Base-by-base conservation (phyloP, 2,113 vertebrate genomes). In the Pseudopipra pipra region DNA sequence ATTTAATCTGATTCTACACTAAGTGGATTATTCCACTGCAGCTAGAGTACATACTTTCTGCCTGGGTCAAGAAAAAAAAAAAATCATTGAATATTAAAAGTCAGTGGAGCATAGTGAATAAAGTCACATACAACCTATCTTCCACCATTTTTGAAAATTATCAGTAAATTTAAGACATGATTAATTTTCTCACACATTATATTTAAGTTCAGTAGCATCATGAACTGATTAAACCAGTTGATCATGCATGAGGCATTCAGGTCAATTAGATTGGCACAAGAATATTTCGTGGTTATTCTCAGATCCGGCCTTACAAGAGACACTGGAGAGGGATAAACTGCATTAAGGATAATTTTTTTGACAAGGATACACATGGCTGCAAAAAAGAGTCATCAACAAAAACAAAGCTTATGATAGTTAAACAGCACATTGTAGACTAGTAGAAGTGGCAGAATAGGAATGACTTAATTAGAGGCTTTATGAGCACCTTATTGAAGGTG, bases 1-100 rank as follows among this genome's bases (percentile, higher is more conserved):
- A 83, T 93, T 95, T 96, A 90, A 90, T 96, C 95, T 97, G 95
- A 96, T 97, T 95, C 95, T 96, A 93, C 61, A 86, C 56, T 71
- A 59, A 89, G 47, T 61, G 74, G 68, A 89, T 72, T 5, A 0
- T 96, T 97, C 95, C 23, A 89, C 21, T 95, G 62, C 88, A 97
- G 86, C 81, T 89, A 94, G 92, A 96, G 79, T 52, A 94, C 76
- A 87, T 84, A 90, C 47, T 96, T 97, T 97, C 81, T 95, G 44
- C 85, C 77, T 89, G 28, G 37, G 18, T 77, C 91, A 76, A 93
- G 91, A 88, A 91, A 91, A 95, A 35, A 35, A 58, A 35, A 21
- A 35, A 59, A 37, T 68, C 65, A 79, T 68, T 94, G 17, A 43
- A 84, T 91, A 90, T 95, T 97, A 97, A 96, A 97, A 97, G 68